These are phyloP conservation scores for Drosophila testacea DNA, from an alignment of 2,888 invertebrate genomes.

Conservation along the genomic window DNA sequence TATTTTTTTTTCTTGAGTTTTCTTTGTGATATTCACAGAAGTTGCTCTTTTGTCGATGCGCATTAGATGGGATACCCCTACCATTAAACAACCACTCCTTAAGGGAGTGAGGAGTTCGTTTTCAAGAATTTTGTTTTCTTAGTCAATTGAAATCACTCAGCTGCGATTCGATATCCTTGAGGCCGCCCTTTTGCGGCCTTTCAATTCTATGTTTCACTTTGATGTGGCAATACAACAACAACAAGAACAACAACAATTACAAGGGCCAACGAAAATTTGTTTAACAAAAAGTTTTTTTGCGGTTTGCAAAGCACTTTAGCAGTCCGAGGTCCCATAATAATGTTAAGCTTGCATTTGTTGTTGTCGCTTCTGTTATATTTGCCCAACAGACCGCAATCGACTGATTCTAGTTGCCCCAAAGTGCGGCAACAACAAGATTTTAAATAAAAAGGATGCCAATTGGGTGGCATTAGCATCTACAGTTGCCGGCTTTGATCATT, in stretches of 20 bases:
- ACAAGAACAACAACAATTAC: conserved; percentile 17
- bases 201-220: conserved; percentile 70
- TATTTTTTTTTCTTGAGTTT: conserved; percentile 45
- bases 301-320: conserved; percentile 61
- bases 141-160: conserved; percentile 80
- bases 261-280: conserved; percentile 51
- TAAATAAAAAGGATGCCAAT: conserved; percentile 5
- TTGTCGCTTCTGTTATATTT: conserved; percentile 39
- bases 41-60: conserved; percentile 75
- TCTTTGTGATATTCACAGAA: conserved; percentile 47
- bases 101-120: neutral
- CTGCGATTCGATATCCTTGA: conserved; percentile 59
- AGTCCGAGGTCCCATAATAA: conserved; percentile 49
- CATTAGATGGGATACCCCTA: conserved; percentile 42
- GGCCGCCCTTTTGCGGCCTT: conserved; percentile 70
- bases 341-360: conserved; percentile 56
- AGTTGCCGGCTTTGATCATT: conserved; percentile 4
- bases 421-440: neutral
- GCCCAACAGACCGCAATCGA: conserved; percentile 61
- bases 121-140: conserved; percentile 72
- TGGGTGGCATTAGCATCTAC: conserved; percentile 21
- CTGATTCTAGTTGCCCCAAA: conserved; percentile 24
- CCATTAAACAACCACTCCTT: neutral
- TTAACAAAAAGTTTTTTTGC: conserved; percentile 66
- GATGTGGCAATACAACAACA: conserved; percentile 62